Conservation (phyloP, 2,113 vertebrate species). For the Rhinolophus sinicus region DNA sequence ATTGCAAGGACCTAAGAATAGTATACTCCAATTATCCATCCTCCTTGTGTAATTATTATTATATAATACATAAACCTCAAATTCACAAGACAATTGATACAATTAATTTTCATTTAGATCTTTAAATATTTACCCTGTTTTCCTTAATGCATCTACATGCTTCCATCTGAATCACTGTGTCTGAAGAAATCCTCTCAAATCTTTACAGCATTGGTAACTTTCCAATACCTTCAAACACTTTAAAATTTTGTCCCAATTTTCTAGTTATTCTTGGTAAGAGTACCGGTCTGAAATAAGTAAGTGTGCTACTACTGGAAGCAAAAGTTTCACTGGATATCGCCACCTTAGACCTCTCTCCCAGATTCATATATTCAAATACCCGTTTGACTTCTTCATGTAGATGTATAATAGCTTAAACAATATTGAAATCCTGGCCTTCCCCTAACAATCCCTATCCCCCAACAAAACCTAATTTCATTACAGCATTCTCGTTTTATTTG, state of each 20-base stretch:
- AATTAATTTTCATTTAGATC: neutral
- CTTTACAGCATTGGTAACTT: neutral
- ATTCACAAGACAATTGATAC: neutral
- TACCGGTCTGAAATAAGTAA: neutral
- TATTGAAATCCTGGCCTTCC: neutral
- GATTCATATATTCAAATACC: neutral
- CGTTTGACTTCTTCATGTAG: neutral
- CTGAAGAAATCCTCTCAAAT: neutral
- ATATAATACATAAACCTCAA: neutral
- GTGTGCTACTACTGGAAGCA: neutral
- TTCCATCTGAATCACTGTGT: neutral
- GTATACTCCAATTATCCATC: neutral
- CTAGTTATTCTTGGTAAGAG: neutral
- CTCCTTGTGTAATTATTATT: neutral
- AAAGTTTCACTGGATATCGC: neutral
- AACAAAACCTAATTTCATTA: neutral
- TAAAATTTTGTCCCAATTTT: neutral
- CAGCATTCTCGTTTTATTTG: neutral
- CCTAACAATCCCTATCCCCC: neutral
- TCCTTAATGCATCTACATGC: neutral
- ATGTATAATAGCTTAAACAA: neutral
- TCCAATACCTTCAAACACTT: neutral
- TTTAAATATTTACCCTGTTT: neutral
- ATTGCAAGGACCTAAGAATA: neutral
- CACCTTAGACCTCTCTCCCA: neutral